Evolutionary conservation across 2,113 vertebrate genomes (phyloP).

Genomic region (Setophaga petechia): DNA sequence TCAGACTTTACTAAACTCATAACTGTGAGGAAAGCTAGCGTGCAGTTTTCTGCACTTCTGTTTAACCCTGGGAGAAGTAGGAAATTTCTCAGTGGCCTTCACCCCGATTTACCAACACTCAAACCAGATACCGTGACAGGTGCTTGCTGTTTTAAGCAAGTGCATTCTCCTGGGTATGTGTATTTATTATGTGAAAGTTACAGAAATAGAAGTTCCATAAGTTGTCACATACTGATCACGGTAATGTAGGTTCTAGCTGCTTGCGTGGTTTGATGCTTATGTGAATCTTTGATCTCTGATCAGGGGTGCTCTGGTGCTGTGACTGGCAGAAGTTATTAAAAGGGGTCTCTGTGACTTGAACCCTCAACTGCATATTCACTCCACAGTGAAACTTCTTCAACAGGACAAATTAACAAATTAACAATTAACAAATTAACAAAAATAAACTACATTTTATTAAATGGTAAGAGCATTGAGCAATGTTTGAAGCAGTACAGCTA

Average conservation of each 20-base stretch:
- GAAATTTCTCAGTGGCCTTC: background rate
- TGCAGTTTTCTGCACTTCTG: background rate
- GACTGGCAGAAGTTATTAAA: background rate
- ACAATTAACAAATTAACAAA: no score
- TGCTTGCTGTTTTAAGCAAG: background rate
- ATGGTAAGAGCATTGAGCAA: background rate
- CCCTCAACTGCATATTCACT: background rate
- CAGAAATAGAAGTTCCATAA: background rate
- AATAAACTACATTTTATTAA: background rate
- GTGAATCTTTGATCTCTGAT: background rate
- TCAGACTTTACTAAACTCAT: background rate
- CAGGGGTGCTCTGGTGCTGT: background rate
- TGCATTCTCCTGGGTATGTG: background rate
- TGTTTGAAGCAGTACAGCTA: background rate
- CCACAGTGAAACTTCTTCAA: background rate
- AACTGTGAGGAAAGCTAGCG: background rate
- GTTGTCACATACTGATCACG: no score
- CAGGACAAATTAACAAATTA: background rate
- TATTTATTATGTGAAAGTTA: background rate
- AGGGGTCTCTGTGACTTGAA: background rate
- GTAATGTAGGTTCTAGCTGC: background rate
- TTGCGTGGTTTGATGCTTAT: background rate
- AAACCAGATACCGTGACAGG: accelerated
- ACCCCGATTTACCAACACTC: background rate
- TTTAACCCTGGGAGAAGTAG: background rate